Conservation (phyloP, 2,888 invertebrate genomes). For the Leptopilina drosophilae region DNA sequence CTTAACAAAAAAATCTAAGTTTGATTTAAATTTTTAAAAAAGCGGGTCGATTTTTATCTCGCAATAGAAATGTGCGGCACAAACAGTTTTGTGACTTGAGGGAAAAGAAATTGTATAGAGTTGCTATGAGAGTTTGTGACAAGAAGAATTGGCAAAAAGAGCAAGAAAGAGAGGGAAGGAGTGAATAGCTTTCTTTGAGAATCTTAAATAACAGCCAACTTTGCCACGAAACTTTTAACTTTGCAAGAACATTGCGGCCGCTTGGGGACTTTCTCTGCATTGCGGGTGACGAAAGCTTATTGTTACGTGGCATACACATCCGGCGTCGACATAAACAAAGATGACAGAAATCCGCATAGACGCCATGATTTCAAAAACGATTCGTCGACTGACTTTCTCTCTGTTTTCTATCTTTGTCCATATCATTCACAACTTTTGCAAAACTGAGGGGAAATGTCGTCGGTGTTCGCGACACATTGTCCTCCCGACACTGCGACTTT, state of each 20-base stretch:
- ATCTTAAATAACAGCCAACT: constrained; percentile 52
- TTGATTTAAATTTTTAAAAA: too few species aligned
- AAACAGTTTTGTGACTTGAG: background rate
- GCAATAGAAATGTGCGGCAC: constrained; percentile 21
- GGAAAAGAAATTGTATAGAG: constrained; percentile 7
- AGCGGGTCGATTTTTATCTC: background rate
- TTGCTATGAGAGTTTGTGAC: background rate
- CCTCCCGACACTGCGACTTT: background rate
- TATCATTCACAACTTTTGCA: constrained; percentile 43
- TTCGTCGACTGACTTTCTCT: too few species aligned
- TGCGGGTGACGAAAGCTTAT: constrained; percentile 60
- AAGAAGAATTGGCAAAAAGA: background rate
- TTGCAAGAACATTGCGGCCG: constrained; percentile 53
- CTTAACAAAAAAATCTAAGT: too few species aligned
- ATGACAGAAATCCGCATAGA: constrained; percentile 46
- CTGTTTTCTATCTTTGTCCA: constrained; percentile 41
- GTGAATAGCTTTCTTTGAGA: constrained; percentile 22
- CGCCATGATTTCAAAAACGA: constrained; percentile 36
- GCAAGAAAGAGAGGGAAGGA: too few species aligned
- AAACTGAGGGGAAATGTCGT: constrained; percentile 18
- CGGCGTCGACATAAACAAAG: constrained; percentile 43
- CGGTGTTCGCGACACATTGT: constrained; percentile 17
- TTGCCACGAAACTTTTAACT: constrained; percentile 55
- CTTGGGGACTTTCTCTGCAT: constrained; percentile 56
- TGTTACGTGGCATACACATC: constrained; percentile 53